Percentiles rank a stretch among this genome's conserved stretches.
Evolutionary conservation across 2,888 invertebrate genomes (phyloP).

Genomic region (Lithophane semibrunnea): DNA sequence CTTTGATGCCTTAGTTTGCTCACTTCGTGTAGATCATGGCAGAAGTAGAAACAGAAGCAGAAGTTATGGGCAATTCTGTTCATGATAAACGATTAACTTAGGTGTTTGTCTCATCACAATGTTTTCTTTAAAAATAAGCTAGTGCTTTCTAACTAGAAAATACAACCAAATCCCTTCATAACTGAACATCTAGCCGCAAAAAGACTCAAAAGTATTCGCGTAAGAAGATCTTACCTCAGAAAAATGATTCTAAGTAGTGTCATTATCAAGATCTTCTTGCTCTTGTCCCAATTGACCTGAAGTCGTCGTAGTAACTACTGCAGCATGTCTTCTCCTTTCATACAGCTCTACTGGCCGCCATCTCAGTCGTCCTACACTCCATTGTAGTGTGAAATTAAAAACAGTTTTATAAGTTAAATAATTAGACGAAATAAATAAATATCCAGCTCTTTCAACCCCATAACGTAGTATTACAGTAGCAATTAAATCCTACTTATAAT

Average conservation of each 20-base stretch:
- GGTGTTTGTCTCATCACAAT: background rate
- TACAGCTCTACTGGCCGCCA: background rate
- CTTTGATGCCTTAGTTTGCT: too few relatives aligned
- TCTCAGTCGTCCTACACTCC: background rate
- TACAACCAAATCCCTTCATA: background rate
- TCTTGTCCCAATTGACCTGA: background rate
- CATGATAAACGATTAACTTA: background rate
- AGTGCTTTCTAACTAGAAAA: background rate
- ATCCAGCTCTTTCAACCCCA: background rate
- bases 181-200: background rate
- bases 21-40: background rate
- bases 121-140: background rate
- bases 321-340: too few relatives aligned
- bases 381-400: background rate
- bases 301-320: background rate
- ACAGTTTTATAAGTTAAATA: background rate
- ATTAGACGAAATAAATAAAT: background rate
- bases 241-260: background rate
- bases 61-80: background rate
- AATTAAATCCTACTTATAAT: constrained; percentile 21
- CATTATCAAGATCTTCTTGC: background rate
- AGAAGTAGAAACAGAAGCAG: background rate
- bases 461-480: background rate
- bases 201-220: background rate
- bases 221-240: background rate